Evolutionary conservation across 1,140 invertebrate species (phyloP).

Genomic region (Leguminivora glycinivorella): DNA sequence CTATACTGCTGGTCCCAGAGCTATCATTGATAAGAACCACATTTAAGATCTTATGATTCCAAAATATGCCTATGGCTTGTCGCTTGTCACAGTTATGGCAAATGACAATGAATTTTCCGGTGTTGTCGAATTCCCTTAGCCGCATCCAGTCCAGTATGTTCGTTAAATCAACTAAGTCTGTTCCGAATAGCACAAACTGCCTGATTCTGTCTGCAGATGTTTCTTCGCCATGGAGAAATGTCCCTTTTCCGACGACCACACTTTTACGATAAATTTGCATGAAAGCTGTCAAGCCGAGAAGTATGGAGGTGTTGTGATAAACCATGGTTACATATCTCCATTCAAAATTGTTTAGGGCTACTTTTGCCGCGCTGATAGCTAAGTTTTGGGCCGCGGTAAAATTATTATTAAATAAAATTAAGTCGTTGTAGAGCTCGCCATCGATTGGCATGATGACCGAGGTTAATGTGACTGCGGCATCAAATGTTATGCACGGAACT

Average conservation of each 20-base stretch:
- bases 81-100: conserved; percentile 28
- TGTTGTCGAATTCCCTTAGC: conserved; percentile 19
- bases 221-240: conserved; percentile 33
- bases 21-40: conserved; percentile 21
- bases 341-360: conserved; percentile 57
- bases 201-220: conserved; percentile 35
- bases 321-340: conserved; percentile 58
- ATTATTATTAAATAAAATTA: conserved; percentile 1
- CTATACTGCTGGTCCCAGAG: neutral
- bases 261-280: conserved; percentile 47
- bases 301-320: conserved; percentile 49
- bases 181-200: conserved; percentile 56
- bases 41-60: conserved; percentile 31
- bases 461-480: neutral
- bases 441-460: conserved; percentile 29
- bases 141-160: conserved; percentile 13
- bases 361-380: conserved; percentile 51
- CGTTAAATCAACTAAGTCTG: conserved; percentile 25
- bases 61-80: conserved; percentile 27
- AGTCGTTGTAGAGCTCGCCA: conserved; percentile 10
- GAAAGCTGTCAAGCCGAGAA: conserved; percentile 47
- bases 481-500: conserved; percentile 13
- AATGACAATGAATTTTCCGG: conserved; percentile 29
- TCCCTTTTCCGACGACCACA: conserved; percentile 41
- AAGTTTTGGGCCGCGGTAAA: conserved; percentile 37